A percentile compares a stretch with the other conserved stretches of the same genome.
Evolutionary conservation across 2,113 vertebrate genomes (phyloP).

Genomic region (Bufo gargarizans): DNA sequence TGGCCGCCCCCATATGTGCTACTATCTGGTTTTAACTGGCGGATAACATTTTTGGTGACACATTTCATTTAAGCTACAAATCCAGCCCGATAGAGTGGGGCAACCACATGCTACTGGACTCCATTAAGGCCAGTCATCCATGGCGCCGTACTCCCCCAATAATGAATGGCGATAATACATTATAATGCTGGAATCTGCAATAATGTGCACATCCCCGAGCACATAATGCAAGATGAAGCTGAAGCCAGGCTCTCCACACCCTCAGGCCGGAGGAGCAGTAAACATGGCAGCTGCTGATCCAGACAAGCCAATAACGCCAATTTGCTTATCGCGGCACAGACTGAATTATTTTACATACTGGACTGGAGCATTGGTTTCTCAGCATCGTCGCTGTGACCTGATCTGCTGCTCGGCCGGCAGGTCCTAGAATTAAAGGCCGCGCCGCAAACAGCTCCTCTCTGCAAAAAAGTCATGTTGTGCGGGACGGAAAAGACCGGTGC

Average conservation of each 20-base stretch:
- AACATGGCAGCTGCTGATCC: background rate
- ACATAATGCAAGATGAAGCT: background rate
- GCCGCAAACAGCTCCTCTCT: background rate
- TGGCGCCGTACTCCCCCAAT: too few relatives aligned
- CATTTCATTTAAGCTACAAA: too few relatives aligned
- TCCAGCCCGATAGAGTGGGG: too few relatives aligned
- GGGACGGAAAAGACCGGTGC: background rate
- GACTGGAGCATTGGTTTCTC: background rate
- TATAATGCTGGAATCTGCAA: too few relatives aligned
- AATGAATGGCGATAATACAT: too few relatives aligned
- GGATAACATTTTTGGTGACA: too few relatives aligned
- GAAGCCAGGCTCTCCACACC: background rate
- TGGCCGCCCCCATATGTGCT: too few relatives aligned
- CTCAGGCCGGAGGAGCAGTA: background rate
- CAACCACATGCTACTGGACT: too few relatives aligned
- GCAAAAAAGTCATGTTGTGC: background rate
- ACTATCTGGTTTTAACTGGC: too few relatives aligned
- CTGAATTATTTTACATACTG: constrained; percentile 15
- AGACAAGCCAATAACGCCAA: background rate
- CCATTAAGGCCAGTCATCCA: too few relatives aligned
- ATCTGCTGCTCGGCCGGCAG: background rate
- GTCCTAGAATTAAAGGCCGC: background rate
- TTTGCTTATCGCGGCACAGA: background rate
- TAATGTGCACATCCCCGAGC: too few relatives aligned
- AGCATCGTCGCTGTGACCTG: background rate